Evolutionary conservation across 1,140 invertebrate species (phyloP).

Genomic region (Drosophila micromelanica): DNA sequence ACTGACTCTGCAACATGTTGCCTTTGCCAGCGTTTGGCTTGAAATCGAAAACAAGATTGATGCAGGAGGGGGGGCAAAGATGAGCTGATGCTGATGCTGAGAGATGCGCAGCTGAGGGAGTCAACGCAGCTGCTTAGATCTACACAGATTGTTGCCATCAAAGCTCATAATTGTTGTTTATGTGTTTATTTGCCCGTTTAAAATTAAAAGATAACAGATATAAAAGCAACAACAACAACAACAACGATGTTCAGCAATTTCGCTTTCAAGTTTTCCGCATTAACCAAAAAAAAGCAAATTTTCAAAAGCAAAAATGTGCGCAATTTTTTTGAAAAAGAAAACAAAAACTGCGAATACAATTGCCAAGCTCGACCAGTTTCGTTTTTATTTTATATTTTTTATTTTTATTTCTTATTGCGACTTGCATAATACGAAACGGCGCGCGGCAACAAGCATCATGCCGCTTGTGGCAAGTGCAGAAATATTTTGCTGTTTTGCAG

Average conservation of each 20-base stretch:
- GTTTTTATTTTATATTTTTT: constrained; percentile 44
- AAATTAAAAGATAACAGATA: constrained; percentile 16
- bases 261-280: constrained; percentile 72
- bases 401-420: constrained; percentile 8
- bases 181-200: constrained; percentile 64
- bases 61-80: constrained; percentile 27
- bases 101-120: constrained; percentile 34
- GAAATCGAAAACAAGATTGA: constrained; percentile 82
- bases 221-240: constrained; percentile 18
- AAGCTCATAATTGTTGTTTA: constrained; percentile 55
- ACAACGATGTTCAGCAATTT: constrained; percentile 42
- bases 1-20: constrained; percentile 64
- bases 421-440: constrained; percentile 65
- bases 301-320: constrained; percentile 47
- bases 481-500: constrained; percentile 70
- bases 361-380: constrained; percentile 58
- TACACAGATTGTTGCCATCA: constrained; percentile 38
- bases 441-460: background rate
- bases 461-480: constrained; percentile 55
- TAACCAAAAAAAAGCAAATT: constrained; percentile 36
- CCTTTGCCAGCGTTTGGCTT: constrained; percentile 62
- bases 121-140: constrained; percentile 49
- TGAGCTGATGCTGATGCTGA: constrained; percentile 5
- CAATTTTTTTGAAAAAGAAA: constrained; percentile 45
- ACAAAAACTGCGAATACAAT: constrained; percentile 33